Evolutionary conservation across 2,797 vertebrate genomes (phyloP).

Genomic region (Mycteria americana): DNA sequence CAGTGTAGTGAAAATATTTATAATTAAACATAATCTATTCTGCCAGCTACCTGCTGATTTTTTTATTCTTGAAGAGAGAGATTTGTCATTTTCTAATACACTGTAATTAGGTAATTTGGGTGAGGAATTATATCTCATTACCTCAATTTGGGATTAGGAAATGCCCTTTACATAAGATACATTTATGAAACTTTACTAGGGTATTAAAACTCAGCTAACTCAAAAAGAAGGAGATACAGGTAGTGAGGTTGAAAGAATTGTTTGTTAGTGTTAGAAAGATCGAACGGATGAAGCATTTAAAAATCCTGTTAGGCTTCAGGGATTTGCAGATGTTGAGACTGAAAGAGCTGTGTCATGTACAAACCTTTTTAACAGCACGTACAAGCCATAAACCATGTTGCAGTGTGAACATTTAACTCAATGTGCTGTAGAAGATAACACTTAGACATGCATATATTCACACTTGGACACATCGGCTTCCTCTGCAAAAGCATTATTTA

Average conservation of each 20-base stretch:
- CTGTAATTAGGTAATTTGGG: not conserved
- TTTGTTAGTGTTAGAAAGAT: not conserved
- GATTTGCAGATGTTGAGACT: not conserved
- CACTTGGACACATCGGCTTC: not conserved
- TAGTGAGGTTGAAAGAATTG: not conserved
- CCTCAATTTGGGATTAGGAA: not conserved
- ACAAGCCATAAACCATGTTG: not conserved
- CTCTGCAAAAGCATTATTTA: not conserved
- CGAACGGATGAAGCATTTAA: not conserved
- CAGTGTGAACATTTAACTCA: not conserved
- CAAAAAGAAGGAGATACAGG: not conserved
- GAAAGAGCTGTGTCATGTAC: not conserved
- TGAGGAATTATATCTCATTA: not conserved
- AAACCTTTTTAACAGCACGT: not conserved
- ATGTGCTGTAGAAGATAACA: not conserved
- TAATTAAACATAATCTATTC: not conserved
- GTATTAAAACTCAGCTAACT: not conserved
- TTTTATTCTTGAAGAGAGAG: not conserved
- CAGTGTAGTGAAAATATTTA: not conserved
- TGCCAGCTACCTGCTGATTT: not conserved
- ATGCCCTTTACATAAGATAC: not conserved
- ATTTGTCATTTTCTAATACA: not conserved
- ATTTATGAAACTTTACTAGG: not conserved
- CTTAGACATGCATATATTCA: not conserved
- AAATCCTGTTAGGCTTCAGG: not conserved